A percentile compares a stretch with the other conserved stretches of the same genome.
phyloP scores from a whole-genome alignment of 2,113 vertebrate species.

The Anarrhichthys ocellatus region DNA sequence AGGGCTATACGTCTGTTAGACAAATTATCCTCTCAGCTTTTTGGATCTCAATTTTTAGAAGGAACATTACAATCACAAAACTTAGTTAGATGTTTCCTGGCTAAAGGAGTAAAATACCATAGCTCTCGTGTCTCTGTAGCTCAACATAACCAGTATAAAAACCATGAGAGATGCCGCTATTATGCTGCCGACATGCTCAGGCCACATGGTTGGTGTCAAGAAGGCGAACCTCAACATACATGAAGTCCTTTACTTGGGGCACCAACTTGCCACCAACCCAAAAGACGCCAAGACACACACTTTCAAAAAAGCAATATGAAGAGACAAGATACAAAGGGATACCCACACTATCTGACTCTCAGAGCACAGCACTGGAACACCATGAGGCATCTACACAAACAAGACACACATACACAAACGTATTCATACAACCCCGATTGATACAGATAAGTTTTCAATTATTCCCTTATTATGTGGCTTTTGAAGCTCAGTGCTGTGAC shows the following conservation, averaged over 20 bases:
- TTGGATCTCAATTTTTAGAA: neutral
- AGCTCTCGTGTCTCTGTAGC: neutral
- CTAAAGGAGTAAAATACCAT: neutral
- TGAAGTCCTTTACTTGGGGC: neutral
- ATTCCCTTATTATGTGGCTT: constrained; percentile 67
- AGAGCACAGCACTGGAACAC: neutral
- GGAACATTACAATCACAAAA: neutral
- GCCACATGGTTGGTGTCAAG: neutral
- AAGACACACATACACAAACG: constrained; percentile 16
- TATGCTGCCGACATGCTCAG: neutral
- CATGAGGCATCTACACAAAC: constrained; percentile 13
- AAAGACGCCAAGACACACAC: constrained; percentile 1
- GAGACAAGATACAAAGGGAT: neutral
- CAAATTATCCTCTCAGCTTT: constrained; percentile 6
- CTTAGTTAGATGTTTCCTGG: neutral
- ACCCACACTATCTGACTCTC: neutral
- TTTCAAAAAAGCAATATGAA: neutral
- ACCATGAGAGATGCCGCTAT: neutral
- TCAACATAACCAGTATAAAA: neutral
- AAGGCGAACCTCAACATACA: neutral
- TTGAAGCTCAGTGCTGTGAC: constrained; percentile 57
- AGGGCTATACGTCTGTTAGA: neutral
- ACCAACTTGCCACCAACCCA: neutral
- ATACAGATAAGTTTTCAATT: constrained; percentile 68
- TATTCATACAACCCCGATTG: constrained; percentile 34